Evolutionary conservation across 2,113 vertebrate genomes (phyloP).

Genomic region (Lontra canadensis): DNA sequence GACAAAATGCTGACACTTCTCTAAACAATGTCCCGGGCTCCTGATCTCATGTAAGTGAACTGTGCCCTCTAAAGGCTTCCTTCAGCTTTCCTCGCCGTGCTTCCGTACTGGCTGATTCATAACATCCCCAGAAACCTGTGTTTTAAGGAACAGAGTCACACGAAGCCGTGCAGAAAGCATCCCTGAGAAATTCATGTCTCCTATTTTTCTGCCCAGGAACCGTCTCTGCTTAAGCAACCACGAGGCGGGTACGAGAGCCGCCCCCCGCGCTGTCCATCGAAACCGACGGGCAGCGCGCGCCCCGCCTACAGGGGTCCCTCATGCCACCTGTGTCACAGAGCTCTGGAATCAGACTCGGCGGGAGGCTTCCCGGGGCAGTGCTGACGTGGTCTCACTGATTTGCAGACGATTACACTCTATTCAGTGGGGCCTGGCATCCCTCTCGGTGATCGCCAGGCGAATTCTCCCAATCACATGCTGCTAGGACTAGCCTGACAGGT

Average conservation of each 20-base stretch:
- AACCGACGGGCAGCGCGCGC: rapidly evolving
- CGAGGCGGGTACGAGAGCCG: rapidly evolving
- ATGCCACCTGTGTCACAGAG: not conserved
- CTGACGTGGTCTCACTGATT: not conserved
- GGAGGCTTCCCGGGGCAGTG: not conserved
- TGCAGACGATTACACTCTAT: not conserved
- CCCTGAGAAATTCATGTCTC: not conserved
- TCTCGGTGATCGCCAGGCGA: not conserved
- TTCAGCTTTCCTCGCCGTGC: not conserved
- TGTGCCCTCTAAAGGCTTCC: no score
- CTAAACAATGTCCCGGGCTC: no score
- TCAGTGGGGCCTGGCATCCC: no score
- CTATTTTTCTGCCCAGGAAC: not conserved
- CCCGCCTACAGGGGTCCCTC: rapidly evolving
- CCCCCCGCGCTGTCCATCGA: not conserved
- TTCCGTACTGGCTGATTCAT: no score
- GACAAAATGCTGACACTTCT: not conserved
- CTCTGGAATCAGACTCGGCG: not conserved
- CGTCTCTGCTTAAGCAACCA: no score
- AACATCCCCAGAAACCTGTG: not conserved
- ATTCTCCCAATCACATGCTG: not conserved
- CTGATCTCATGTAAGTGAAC: not conserved
- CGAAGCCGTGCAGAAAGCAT: not conserved
- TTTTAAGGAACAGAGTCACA: not conserved
- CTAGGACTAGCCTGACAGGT: not conserved